Base-by-base conservation (phyloP, 2,113 vertebrate genomes). In the Glareola pratincola region DNA sequence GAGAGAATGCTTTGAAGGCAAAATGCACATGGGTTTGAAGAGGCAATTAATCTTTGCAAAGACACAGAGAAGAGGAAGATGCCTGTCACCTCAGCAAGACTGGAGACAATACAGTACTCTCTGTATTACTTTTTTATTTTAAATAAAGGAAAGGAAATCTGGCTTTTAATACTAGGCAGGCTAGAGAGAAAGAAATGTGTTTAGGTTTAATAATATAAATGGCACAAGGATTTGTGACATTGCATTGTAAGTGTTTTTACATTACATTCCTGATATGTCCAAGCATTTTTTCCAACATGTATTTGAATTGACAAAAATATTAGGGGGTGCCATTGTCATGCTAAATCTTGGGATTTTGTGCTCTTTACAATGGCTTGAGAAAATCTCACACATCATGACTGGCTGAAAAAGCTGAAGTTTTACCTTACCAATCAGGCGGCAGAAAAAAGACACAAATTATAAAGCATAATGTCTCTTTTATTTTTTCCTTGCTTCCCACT, bases 11-110 rank as follows among this genome's bases (percentile, higher is more conserved):
- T 92, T 84, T 95, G 76, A 96, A 93, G 69, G 60, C 24, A 88
- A 86, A 92, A 95, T 5, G 17, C 60, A 75, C 23, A 27, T 50
- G 39, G 59, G 36, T 92, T 93, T 89, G 83, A 91, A 90, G 76
- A 84, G 76, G 79, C 56, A 95, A 88, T 80, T 93, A 89, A 88
- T 92, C 91, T 93, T 80, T 94, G 60, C 43, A 92, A 84, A 60
- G 79, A 60, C 56, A 34, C 13, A 75, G 34, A 66, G 66, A 82
- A 71, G 37, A 88, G 30, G 63, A 93, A 88, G 75, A 82, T 39
- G 39, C 29, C 53, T 92, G 73, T 88, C 72, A 87, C 62, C 50
- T 91, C 24, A 2, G 45, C 32, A 75, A 43, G 69, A 34, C 51
- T 41, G 32, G 27, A 79, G 43, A 64, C 68, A 91, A 60, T 19